Conservation (phyloP, 1,140 invertebrate species). For the Yoshiicerus persimilis region DNA sequence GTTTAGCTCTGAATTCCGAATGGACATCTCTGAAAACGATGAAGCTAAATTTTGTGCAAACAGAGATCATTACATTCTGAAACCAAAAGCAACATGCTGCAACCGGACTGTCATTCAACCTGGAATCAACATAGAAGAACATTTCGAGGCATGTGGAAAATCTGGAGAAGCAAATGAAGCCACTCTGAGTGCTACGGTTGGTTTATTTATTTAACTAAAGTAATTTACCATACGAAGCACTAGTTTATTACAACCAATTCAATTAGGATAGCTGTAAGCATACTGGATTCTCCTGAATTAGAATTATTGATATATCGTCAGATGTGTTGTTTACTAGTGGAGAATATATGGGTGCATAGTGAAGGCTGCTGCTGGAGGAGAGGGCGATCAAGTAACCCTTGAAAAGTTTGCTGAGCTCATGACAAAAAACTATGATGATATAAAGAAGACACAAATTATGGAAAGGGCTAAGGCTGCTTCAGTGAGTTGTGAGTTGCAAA, state of each 20-base stretch:
- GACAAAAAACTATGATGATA: constrained; percentile 11
- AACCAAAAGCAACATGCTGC: constrained; percentile 19
- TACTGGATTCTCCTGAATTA: too few relatives aligned
- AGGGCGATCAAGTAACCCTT: not conserved
- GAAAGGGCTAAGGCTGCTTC: not conserved
- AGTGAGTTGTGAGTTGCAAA: not conserved
- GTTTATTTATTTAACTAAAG: not conserved
- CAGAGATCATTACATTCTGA: constrained; percentile 23
- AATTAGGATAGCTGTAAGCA: too few relatives aligned
- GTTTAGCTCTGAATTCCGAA: not conserved
- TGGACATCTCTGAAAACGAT: not conserved
- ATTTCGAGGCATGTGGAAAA: not conserved
- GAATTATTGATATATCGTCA: not conserved
- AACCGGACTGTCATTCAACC: not conserved
- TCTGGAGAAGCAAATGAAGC: not conserved
- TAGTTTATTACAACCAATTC: too few relatives aligned
- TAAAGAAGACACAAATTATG: not conserved
- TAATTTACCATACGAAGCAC: too few relatives aligned
- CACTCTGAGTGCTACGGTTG: not conserved
- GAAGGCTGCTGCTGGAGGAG: not conserved
- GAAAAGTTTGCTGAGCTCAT: constrained; percentile 28
- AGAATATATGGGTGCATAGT: constrained; percentile 20
- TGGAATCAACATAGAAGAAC: not conserved
- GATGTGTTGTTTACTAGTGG: not conserved
- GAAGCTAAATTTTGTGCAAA: not conserved